phyloP scores from a whole-genome alignment of 2,797 vertebrate genomes.

The Chelmon rostratus region DNA sequence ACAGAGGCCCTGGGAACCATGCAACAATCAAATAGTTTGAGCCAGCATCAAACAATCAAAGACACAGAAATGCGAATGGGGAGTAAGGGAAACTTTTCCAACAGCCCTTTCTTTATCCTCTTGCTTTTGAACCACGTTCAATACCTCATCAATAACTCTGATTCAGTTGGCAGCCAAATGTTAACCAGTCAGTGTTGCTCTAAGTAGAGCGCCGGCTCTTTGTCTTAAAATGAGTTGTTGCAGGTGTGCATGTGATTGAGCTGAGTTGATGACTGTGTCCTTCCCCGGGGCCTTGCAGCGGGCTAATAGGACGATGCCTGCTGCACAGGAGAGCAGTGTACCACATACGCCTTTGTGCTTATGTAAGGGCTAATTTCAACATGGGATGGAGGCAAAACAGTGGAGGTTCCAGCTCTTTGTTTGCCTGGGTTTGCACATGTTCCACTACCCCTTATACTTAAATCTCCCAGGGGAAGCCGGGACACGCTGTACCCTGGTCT shows the following conservation, averaged over 20 bases:
- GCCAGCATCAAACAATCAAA: slow-evolving; percentile 56
- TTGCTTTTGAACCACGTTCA: slow-evolving; percentile 52
- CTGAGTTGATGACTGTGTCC: slow-evolving; percentile 66
- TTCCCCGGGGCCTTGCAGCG: slow-evolving; percentile 66
- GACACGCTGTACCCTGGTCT: slow-evolving; percentile 37
- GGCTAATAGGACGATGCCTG: slow-evolving; percentile 60
- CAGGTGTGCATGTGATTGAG: slow-evolving; percentile 69
- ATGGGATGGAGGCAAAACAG: slow-evolving; percentile 41
- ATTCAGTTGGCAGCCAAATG: slow-evolving; percentile 44
- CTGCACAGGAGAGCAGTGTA: slow-evolving; percentile 56
- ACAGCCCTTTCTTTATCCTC: slow-evolving; percentile 26
- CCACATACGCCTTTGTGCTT: slow-evolving; percentile 63
- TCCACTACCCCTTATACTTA: slow-evolving; percentile 56
- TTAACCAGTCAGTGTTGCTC: slow-evolving; percentile 43
- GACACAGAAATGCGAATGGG: slow-evolving; percentile 9
- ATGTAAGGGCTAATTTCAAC: slow-evolving; percentile 67
- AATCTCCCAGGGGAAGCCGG: slow-evolving; percentile 45
- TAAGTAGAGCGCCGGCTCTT: slow-evolving; percentile 45
- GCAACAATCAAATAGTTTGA: slow-evolving; percentile 77
- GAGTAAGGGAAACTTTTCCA: slow-evolving; percentile 52
- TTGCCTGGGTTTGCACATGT: slow-evolving; percentile 70
- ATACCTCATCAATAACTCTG: slow-evolving; percentile 59
- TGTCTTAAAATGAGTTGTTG: slow-evolving; percentile 67
- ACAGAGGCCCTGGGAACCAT: slow-evolving; percentile 70
- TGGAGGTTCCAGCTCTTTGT: slow-evolving; percentile 63